Evolutionary conservation across 2,113 vertebrate species (phyloP), one percentile per base, ranked within the genome.

Genomic region (Larimichthys crocea): DNA sequence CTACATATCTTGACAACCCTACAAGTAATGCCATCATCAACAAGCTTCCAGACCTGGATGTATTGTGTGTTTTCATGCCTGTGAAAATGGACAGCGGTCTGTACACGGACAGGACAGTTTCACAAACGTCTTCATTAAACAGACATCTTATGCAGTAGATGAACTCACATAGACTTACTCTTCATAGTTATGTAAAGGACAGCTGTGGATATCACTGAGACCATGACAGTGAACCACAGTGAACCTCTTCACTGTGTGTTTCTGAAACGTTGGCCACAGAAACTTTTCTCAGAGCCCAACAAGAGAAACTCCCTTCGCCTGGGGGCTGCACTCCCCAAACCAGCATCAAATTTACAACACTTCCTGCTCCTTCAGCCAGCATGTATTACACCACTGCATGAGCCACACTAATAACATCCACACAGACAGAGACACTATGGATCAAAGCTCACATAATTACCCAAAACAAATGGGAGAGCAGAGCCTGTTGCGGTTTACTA

Each of bases 261-360:
- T 52, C 29, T 42, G 11, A n/a, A n/a, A 15, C 6, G 10, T 3
- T 6, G 72, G 46, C 64, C 22, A 46, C 6, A 57, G 22, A 20
- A 59, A 61, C 11, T 22, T 40, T 40, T 40, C 52, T 55, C 22
- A 15, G 40, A 56, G 22, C 61, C 42, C 26, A 52, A 6, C 0
- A 11, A 42, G 19, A 61, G 74, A 31, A n/a, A 20, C 74, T 0
- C 57, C 57, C 62, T 76, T 46, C 14, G 6, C 62, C 57, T 64
- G 50, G 57, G 44, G 74, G 65, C 65, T 17, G 19, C 24, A 1
- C 7, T 69, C 57, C 60, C 77, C 76, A 55, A 76, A 70, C 52
- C 15, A 76, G 20, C 74, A 76, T 80, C 56, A 73, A 15, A 52
- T 70, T 83, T 50, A 79, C 73, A 42, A 53, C 69, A 74, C 60